Evolutionary conservation across 2,888 invertebrate genomes (phyloP), one percentile per base, ranked within the genome.

Genomic region (Tenthredo distinguenda): DNA sequence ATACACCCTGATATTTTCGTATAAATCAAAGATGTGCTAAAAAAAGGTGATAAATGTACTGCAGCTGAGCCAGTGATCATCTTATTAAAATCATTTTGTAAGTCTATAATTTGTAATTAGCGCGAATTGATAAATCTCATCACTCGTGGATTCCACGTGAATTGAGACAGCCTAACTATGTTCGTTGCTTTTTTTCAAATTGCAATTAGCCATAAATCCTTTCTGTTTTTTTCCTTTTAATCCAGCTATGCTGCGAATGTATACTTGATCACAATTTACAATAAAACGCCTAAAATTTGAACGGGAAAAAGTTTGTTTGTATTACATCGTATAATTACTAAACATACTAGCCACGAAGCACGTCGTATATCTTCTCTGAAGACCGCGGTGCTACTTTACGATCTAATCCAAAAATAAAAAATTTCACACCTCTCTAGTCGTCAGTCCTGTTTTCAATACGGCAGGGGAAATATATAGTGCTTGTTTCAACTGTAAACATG

Each of bases 401-500:
- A 26, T 62, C 62, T 37, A 37, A n/a, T 37, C 18, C 34, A 6
- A 37, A 71, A 71, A 18, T 34, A n/a, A 71, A n/a, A 71, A 71
- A 18, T 71, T 12, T n/a, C 12, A 43, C 26, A 21, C 21, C 26
- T 74, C 26, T 7, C 21, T 12, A 74, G 9, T 50, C 31, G 50
- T 18, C n/a, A 77, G 31, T 77, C 12, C 2, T 31, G 26, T 77
- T 77, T 77, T 77, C 26, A 18, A 50, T 77, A 34, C 31, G n/a
- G 18, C 18, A 31, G 9, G 47, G 21, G 55, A 37, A 47, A 40
- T 31, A 77, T 26, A 77, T 26, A 26, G 26, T 77, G 26, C 50
- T 77, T 31, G 31, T 77, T 55, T 31, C 50, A 34, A 77, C 26
- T 50, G 50, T 77, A 50, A 77, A 77, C 31, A 77, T 55, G 55